These are phyloP conservation scores for Drosophila trapezifrons DNA, from an alignment of 1,140 invertebrate genomes.

Conservation along the genomic window DNA sequence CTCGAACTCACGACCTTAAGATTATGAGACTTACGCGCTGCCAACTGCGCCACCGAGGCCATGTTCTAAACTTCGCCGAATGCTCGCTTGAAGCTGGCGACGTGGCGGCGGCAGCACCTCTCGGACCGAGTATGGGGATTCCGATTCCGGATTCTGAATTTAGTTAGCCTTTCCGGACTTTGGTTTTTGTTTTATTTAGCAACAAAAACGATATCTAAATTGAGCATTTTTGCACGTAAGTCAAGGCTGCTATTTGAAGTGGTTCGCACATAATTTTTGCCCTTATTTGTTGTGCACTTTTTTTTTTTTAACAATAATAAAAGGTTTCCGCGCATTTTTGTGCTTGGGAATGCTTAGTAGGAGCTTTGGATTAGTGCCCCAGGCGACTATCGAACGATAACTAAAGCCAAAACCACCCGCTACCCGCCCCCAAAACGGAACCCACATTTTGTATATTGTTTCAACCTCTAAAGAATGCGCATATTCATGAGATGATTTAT, in stretches of 20 bases:
- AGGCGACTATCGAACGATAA: constrained; percentile 19
- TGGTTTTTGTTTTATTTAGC: constrained; percentile 12
- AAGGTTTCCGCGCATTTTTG: constrained; percentile 34
- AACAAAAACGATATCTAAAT: constrained; percentile 26
- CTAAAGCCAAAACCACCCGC: constrained; percentile 6
- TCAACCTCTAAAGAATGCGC: constrained; percentile 31
- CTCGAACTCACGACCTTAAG: constrained; percentile 98
- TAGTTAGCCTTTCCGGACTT: neutral
- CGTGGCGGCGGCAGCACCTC: constrained; percentile 53
- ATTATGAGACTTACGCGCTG: constrained; percentile 98
- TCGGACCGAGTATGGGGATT: neutral
- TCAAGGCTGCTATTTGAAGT: constrained; percentile 40
- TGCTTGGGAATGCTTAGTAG: constrained; percentile 16
- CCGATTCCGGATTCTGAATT: constrained; percentile 3
- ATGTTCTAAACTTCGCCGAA: constrained; percentile 23
- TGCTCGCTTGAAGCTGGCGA: constrained; percentile 44
- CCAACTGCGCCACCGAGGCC: constrained; percentile 96
- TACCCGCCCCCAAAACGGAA: constrained; percentile 8
- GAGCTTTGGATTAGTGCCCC: constrained; percentile 1
- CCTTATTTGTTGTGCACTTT: constrained; percentile 14
- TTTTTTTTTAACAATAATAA: constrained; percentile 17
- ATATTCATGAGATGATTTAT: constrained; percentile 47
- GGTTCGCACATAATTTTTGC: constrained; percentile 28
- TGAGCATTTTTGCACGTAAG: constrained; percentile 70
- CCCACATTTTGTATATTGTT: constrained; percentile 8